phyloP scores from a whole-genome alignment of 2,797 vertebrate genomes.

The Fundulus diaphanus region DNA sequence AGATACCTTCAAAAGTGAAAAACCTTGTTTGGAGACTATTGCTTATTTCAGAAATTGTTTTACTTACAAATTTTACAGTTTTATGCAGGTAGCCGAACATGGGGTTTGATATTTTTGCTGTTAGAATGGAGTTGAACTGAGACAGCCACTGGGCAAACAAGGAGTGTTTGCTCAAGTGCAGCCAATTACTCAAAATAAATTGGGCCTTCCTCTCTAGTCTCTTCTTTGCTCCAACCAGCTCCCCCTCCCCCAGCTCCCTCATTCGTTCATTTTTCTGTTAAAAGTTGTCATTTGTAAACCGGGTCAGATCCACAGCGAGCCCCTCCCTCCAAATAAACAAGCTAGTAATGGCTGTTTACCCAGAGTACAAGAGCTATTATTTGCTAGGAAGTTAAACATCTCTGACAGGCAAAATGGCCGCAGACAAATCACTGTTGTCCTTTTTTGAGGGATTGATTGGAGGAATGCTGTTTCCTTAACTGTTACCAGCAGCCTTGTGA shows the following conservation, averaged over 20 bases:
- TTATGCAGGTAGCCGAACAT: constrained; percentile 47
- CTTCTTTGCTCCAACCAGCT: constrained; percentile 58
- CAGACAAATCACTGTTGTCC: constrained; percentile 82
- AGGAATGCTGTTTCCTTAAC: constrained; percentile 72
- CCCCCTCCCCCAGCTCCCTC: constrained; percentile 22
- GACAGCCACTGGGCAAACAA: constrained; percentile 72
- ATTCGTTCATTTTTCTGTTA: constrained; percentile 69
- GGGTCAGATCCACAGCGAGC: constrained; percentile 66
- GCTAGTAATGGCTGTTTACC: constrained; percentile 82
- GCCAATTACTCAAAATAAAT: constrained; percentile 86
- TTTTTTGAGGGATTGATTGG: constrained; percentile 77
- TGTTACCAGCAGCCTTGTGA: constrained; percentile 73
- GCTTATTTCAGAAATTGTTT: constrained; percentile 37
- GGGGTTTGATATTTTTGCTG: constrained; percentile 57
- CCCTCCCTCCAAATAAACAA: constrained; percentile 84
- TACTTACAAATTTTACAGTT: constrained; percentile 43
- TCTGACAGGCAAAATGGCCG: constrained; percentile 81
- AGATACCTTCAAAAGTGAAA: background rate
- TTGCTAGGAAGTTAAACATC: constrained; percentile 81
- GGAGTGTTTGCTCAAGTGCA: constrained; percentile 85
- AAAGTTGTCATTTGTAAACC: constrained; percentile 74
- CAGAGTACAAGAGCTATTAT: constrained; percentile 79
- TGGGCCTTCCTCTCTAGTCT: constrained; percentile 77
- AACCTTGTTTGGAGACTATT: constrained; percentile 30
- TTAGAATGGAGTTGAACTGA: constrained; percentile 63